Evolutionary conservation across 2,888 invertebrate genomes (phyloP).

Genomic region (Timema podura): DNA sequence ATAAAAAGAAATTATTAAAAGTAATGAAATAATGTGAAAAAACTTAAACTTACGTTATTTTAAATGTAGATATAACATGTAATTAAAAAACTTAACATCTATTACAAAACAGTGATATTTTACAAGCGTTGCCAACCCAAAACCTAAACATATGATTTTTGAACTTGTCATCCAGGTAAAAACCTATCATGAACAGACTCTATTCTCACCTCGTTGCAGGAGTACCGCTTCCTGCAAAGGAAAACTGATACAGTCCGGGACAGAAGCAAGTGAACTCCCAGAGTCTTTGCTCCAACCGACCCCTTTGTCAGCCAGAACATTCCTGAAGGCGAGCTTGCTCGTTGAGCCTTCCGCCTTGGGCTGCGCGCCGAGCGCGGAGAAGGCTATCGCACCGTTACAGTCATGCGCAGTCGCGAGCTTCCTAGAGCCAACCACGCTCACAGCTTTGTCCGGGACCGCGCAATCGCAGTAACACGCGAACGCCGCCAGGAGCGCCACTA

Average conservation of each 20-base stretch:
- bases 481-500: constrained; percentile 38
- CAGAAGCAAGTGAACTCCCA: constrained; percentile 48
- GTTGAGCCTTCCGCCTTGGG: constrained; percentile 22
- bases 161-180: background rate
- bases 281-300: constrained; percentile 46
- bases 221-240: constrained; percentile 45
- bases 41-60: background rate
- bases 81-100: background rate
- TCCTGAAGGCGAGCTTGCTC: constrained; percentile 34
- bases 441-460: constrained; percentile 40
- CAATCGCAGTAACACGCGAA: constrained; percentile 37
- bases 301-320: constrained; percentile 45
- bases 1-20: too few relatives aligned
- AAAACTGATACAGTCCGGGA: constrained; percentile 48
- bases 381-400: constrained; percentile 45
- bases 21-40: too few relatives aligned
- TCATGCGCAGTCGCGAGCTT: constrained; percentile 46
- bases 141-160: background rate
- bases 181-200: background rate
- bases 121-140: background rate
- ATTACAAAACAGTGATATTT: background rate
- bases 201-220: constrained; percentile 33
- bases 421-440: constrained; percentile 43
- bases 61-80: background rate
- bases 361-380: constrained; percentile 40